Evolutionary conservation across 2,113 vertebrate species (phyloP).

Genomic region (Tenrec ecaudatus): DNA sequence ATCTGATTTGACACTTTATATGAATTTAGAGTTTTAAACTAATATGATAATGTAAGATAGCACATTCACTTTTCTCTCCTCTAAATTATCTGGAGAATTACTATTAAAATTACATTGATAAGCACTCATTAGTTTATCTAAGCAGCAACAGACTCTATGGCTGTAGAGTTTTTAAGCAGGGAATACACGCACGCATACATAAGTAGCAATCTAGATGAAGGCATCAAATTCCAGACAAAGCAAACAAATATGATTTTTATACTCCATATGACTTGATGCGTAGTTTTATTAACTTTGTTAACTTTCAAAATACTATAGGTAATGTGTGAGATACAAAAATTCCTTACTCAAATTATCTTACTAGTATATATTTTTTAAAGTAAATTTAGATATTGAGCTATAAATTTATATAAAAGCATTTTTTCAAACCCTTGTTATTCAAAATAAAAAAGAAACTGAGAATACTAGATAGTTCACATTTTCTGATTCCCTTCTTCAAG

Average conservation of each 20-base stretch:
- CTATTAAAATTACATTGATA: too few relatives aligned
- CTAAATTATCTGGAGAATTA: too few relatives aligned
- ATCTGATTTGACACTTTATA: background rate
- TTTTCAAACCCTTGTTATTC: too few relatives aligned
- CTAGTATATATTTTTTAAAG: background rate
- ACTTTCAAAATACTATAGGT: background rate
- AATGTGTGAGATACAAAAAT: background rate
- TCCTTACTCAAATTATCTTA: background rate
- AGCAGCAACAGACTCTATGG: too few relatives aligned
- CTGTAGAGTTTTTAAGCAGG: too few relatives aligned
- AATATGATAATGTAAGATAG: background rate
- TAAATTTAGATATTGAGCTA: background rate
- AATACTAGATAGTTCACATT: slow-evolving; percentile 44
- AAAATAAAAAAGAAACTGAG: too few relatives aligned
- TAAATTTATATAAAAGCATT: too few relatives aligned
- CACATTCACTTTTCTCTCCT: too few relatives aligned
- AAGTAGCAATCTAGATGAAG: background rate
- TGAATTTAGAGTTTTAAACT: slow-evolving; percentile 16
- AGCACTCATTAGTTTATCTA: too few relatives aligned
- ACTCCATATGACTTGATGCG: background rate
- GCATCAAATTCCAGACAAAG: background rate
- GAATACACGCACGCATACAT: too few relatives aligned
- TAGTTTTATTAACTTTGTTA: background rate
- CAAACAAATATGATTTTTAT: background rate
- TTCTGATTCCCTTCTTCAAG: slow-evolving; percentile 41